Base-by-base conservation (phyloP, 2,888 invertebrate species). In the Habrosyne pyritoides region DNA sequence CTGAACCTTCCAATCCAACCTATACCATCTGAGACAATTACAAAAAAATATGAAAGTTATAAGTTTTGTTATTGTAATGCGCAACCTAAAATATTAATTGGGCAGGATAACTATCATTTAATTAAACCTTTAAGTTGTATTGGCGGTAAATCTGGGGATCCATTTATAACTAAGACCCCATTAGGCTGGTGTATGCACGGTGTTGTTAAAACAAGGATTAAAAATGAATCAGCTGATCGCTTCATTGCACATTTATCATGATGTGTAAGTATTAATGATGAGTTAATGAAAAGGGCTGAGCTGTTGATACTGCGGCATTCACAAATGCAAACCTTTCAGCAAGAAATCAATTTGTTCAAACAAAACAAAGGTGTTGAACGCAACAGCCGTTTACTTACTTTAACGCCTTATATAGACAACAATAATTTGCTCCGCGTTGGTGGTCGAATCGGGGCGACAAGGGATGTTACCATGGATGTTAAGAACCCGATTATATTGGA, bases 401-500 rank as follows among this genome's bases (percentile, higher is more conserved):
- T 36, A 14, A 14, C 36, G 14, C 36, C 36, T n/a, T 36, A 36
- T 14, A 14, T 36, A 14, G 36, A 36, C 12, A 14, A 14, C n/a
- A 6, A 36, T 6, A 14, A 14, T 1, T 14, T 36, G 36, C 36
- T 36, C 14, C 36, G 36, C n/a, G 36, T 36, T n/a, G 36, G 14
- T 36, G 36, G 36, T 36, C 36, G 36, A 0, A 36, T 36, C 12
- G 36, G 14, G 5, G 36, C 36, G 1, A 14, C 36, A 14, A 14
- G n/a, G 1, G 36, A 14, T 14, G 36, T 36, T 36, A 5, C 36
- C 36, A 14, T 36, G 36, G 36, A 36, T 14, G 14, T 6, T 6
- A 36, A 36, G n/a, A 36, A 30, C 30, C 67, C 62, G 0, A 36
- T 58, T 1, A 63, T 65, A 36, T 57, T 67, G n/a, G 62, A 65